Base-by-base conservation (phyloP, 2,113 vertebrate genomes). In the Synodontis membranacea region DNA sequence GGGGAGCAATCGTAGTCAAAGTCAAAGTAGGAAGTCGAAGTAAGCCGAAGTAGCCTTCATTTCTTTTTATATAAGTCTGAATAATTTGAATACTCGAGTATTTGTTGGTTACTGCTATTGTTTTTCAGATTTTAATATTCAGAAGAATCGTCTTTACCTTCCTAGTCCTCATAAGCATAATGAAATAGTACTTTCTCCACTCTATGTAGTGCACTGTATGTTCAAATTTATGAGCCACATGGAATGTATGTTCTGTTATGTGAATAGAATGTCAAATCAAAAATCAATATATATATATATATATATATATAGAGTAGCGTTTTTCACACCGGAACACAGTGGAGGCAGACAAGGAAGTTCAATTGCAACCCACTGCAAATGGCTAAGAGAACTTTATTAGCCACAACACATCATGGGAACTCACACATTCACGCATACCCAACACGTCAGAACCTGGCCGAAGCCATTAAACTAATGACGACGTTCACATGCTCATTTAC, bases 21-120 rank as follows among this genome's bases (percentile, higher is more conserved):
- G 44, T 37, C 25, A 12, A 44, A 68, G 70, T 60, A 70, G 78
- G 7, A 44, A 68, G 70, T 60, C 83, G 78, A 81, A 86, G 84
- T 70, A 48, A 86, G 37, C 21, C 39, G 14, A 28, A 74, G 66
- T 31, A 19, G 52, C 15, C 34, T 56, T 80, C 34, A 54, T 79
- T 54, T 39, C 4, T 39, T 80, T 80, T 58, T 79, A 23, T 4
- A 79, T 79, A 37, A 54, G 44, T 78, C 12, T 54, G 31, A 80
- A 80, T 39, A 34, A 39, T 42, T 76, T 31, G 44, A 76, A 76
- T 48, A 15, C 25, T 74, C 3, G 1, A 48, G 44, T 15, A 75
- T 75, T 39, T 80, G 31, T 39, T 58, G 9, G 19, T 58, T 58
- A 58, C 19, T 54, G 8, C 5, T 50, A 34, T 31, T 52, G 17